Percentiles rank a stretch among this genome's conserved stretches.
phyloP scores from a whole-genome alignment of 2,797 vertebrate species.

The Salarias fasciatus region DNA sequence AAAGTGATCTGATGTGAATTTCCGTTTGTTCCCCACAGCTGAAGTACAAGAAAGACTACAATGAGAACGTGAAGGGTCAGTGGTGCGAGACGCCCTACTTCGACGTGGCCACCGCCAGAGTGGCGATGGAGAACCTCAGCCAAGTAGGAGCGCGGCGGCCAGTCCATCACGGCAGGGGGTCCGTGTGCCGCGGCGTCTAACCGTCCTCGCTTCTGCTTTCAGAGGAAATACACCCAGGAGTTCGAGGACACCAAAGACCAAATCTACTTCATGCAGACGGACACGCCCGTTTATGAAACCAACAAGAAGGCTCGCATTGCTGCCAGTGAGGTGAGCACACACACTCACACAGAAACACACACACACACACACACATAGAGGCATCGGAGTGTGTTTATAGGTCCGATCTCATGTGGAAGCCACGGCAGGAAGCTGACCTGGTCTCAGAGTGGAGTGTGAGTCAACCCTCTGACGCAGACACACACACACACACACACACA shows the following conservation, averaged over 20 bases:
- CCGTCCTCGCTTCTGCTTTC: constrained; percentile 30
- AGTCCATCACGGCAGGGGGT: too few species aligned
- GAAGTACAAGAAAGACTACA: constrained; percentile 94
- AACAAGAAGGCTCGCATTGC: constrained; percentile 88
- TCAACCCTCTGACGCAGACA: constrained; percentile 61
- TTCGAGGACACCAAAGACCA: constrained; percentile 93
- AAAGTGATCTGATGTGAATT: not conserved
- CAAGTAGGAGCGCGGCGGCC: constrained; percentile 88
- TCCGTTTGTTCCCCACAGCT: constrained; percentile 74
- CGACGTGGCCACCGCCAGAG: constrained; percentile 90
- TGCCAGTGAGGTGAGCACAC: constrained; percentile 86
- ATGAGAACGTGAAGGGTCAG: constrained; percentile 94
- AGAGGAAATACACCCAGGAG: constrained; percentile 93
- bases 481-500: constrained; percentile 26
- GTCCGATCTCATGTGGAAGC: constrained; percentile 60
- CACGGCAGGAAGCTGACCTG: constrained; percentile 46
- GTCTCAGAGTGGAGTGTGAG: constrained; percentile 60
- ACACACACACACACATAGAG: constrained; percentile 14
- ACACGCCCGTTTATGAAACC: constrained; percentile 91
- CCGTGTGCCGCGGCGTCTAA: too few species aligned
- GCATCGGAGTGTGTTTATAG: constrained; percentile 47
- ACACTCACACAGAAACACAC: too few species aligned
- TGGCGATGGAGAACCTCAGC: constrained; percentile 94
- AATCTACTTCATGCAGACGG: constrained; percentile 98
- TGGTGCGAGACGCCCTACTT: constrained; percentile 98